A percentile compares a stretch with the other conserved stretches of the same genome.
Conservation (phyloP, 1,140 invertebrate species). For the Scaptodrosophila lebanonensis region DNA sequence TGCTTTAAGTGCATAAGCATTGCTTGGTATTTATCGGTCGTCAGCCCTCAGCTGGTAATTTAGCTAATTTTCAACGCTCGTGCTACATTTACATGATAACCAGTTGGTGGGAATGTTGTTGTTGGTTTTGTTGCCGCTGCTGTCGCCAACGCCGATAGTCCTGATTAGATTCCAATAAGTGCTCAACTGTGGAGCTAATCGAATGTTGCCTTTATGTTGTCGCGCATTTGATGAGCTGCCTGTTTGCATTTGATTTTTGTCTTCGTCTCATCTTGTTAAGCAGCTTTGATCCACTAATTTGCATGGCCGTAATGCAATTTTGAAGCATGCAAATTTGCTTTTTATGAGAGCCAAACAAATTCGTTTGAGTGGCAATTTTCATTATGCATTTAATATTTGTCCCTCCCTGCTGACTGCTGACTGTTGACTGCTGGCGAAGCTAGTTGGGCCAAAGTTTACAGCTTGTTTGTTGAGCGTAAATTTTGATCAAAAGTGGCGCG, state of each 20-base stretch:
- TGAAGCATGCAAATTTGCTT: too few species aligned
- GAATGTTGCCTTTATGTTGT: constrained; percentile 55
- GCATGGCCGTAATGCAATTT: constrained; percentile 22
- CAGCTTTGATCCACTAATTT: constrained; percentile 30
- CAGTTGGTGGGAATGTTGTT: constrained; percentile 8
- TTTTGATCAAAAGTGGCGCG: too few species aligned
- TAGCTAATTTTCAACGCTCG: constrained; percentile 58
- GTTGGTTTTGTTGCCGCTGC: too few species aligned
- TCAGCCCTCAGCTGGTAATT: constrained; percentile 58
- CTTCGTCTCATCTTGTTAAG: constrained; percentile 12
- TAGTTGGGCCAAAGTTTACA: too few species aligned
- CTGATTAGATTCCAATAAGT: constrained; percentile 53
- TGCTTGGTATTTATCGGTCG: constrained; percentile 25
- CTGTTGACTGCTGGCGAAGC: too few species aligned
- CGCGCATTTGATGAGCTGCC: constrained; percentile 52
- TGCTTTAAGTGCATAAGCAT: background rate
- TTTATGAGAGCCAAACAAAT: too few species aligned
- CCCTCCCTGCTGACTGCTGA: too few species aligned
- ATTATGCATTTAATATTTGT: too few species aligned
- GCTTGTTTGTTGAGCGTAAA: too few species aligned
- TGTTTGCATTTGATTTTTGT: constrained; percentile 21
- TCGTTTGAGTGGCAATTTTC: too few species aligned
- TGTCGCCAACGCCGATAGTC: constrained; percentile 7
- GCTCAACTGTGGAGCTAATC: constrained; percentile 45
- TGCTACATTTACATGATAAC: constrained; percentile 1